These are phyloP conservation scores for Gari tellinella DNA, from an alignment of 2,888 invertebrate genomes.

Conservation along the genomic window DNA sequence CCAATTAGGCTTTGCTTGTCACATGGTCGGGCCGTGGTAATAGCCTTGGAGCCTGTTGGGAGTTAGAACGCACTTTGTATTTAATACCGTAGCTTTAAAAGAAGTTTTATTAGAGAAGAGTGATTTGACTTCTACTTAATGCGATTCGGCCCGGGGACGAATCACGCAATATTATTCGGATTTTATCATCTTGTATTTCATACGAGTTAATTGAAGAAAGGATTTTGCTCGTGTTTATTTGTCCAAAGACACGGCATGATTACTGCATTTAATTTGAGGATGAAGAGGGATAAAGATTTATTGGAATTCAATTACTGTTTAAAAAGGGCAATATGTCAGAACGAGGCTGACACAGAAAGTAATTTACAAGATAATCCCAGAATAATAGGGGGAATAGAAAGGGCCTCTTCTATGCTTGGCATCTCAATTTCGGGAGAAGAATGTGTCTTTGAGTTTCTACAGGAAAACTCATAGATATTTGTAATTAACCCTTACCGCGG, in stretches of 20 bases:
- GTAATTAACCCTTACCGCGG: too few relatives aligned
- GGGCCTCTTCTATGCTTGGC: too few relatives aligned
- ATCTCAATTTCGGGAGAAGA: too few relatives aligned
- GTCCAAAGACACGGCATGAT: conserved; percentile 45
- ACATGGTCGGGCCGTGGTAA: conserved; percentile 37
- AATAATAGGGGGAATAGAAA: too few relatives aligned
- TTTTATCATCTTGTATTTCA: conserved; percentile 59
- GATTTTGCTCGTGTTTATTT: conserved; percentile 57
- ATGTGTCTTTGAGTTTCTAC: too few relatives aligned
- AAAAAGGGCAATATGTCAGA: conserved; percentile 48
- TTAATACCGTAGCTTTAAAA: conserved; percentile 57
- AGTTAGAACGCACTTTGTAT: conserved; percentile 46
- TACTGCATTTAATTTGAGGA: conserved; percentile 57
- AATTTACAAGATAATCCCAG: too few relatives aligned
- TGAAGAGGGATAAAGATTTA: conserved; percentile 52
- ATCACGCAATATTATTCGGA: conserved; percentile 57
- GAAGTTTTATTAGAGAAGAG: conserved; percentile 52
- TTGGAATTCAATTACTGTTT: conserved; percentile 52
- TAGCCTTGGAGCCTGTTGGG: conserved; percentile 49
- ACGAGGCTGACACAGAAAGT: too few relatives aligned
- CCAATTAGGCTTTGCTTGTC: conserved; percentile 59
- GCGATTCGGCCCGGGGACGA: conserved; percentile 25
- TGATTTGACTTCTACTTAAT: conserved; percentile 58
- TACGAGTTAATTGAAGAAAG: conserved; percentile 56
- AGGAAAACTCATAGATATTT: too few relatives aligned